Evolutionary conservation across 2,113 vertebrate species (phyloP), one percentile per base, ranked within the genome.

Genomic region (Ailurus styani): DNA sequence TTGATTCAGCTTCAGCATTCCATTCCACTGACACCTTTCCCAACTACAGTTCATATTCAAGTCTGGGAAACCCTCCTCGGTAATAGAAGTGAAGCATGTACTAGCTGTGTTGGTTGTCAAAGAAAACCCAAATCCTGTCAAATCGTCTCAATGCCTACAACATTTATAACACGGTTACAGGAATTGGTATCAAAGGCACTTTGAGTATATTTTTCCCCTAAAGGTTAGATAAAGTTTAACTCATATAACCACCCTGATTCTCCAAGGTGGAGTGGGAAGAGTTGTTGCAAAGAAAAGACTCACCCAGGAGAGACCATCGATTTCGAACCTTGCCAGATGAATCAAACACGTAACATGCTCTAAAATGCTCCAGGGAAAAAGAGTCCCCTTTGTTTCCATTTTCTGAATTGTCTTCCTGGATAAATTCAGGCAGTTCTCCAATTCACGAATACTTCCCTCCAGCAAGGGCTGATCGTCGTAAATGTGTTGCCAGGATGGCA

Each of bases 351-450:
- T 88, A 81, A 21, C 20, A 20, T 20, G 20, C 1, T 66, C n/a
- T 78, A 78, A 90, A 94, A 93, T 54, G 27, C 50, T 81, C 70
- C 6, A 7, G 87, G 66, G 78, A 55, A 54, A 55, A n/a, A 68
- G 55, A 60, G 14, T 87, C 18, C 25, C 42, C 31, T 90, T 95
- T 55, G 27, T 88, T 96, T 73, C 85, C 31, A 62, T 47, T 73
- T 64, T 97, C 50, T 83, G 52, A 83, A 96, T 13, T 77, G 96
- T 87, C 62, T 82, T 93, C 57, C 57, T 82, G 73, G 87, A 25
- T 87, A 92, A 79, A 95, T 89, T 45, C 68, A 57, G 87, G 92
- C 94, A 89, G 70, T 82, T 93, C 96, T 94, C 91, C 94, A 96
- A 83, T 37, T 86, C 94, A 75, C 62, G 93, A 96, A 72, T 75